A percentile compares a stretch with the other conserved stretches of the same genome.
phyloP scores from a whole-genome alignment of 2,888 invertebrate species.

The Listrodromus nycthemerus region DNA sequence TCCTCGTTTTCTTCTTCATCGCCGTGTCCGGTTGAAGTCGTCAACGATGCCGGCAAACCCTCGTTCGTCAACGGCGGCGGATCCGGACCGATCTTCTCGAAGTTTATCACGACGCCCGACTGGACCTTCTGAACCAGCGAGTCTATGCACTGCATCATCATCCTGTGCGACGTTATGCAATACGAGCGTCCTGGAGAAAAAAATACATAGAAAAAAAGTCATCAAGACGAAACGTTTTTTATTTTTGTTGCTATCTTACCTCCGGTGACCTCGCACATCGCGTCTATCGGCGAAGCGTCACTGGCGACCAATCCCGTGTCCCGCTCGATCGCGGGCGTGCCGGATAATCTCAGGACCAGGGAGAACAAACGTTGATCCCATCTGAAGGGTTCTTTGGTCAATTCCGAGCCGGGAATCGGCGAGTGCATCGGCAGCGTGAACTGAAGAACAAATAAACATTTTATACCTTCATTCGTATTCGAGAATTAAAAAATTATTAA shows the following conservation, averaged over 20 bases:
- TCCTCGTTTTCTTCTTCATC: conserved; percentile 85
- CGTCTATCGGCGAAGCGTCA: conserved; percentile 97
- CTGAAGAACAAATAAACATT: conserved; percentile 84
- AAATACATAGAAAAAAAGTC: conserved; percentile 13
- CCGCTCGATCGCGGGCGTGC: conserved; percentile 94
- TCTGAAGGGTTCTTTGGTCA: conserved; percentile 99
- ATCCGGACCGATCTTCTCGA: conserved; percentile 97
- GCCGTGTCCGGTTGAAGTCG: conserved; percentile 47
- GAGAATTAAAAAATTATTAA: background rate
- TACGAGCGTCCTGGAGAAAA: conserved; percentile 92
- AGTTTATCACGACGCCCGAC: conserved; percentile 98
- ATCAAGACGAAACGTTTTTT: background rate
- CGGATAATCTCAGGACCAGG: conserved; percentile 95
- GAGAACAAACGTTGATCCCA: conserved; percentile 99
- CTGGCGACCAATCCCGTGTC: conserved; percentile 96
- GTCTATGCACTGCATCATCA: conserved; percentile 98
- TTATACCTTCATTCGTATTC: background rate
- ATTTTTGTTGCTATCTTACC: conserved; percentile 85
- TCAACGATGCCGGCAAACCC: conserved; percentile 78
- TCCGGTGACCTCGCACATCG: conserved; percentile 99
- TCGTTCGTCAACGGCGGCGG: conserved; percentile 89
- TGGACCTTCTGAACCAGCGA: conserved; percentile 98
- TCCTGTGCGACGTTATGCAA: conserved; percentile 96
- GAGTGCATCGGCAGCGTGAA: conserved; percentile 96
- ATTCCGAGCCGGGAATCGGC: conserved; percentile 97